These are phyloP conservation scores for Girardinus metallicus DNA, from an alignment of 2,797 vertebrate species.

Conservation along the genomic window DNA sequence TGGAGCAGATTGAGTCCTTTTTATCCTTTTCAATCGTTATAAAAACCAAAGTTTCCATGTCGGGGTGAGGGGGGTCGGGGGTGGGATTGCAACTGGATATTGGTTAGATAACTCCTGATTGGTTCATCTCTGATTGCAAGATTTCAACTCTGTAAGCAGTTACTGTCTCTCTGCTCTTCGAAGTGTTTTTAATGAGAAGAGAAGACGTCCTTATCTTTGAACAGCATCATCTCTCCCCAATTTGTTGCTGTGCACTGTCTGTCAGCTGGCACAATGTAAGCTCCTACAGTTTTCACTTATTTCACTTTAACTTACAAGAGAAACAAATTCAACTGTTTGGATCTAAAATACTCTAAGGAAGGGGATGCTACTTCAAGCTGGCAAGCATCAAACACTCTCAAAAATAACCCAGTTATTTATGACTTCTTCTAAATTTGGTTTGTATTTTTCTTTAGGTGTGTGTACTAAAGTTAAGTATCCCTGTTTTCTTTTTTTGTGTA, in stretches of 20 bases:
- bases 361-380: background rate
- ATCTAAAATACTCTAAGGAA: background rate
- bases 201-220: background rate
- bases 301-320: background rate
- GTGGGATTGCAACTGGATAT: background rate
- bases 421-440: background rate
- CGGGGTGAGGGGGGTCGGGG: too few species aligned
- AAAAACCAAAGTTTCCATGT: background rate
- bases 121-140: background rate
- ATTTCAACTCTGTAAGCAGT: background rate
- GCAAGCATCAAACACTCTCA: background rate
- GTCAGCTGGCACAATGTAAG: background rate
- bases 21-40: background rate
- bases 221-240: background rate
- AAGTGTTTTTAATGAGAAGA: background rate
- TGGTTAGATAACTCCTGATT: background rate
- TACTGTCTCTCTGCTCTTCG: too few species aligned
- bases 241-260: background rate
- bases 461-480: background rate
- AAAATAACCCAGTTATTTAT: background rate
- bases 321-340: background rate
- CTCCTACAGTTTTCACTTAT: background rate
- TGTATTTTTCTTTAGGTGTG: background rate
- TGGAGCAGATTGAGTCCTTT: background rate
- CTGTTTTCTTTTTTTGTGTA: background rate